Evolutionary conservation across 2,797 vertebrate genomes (phyloP), one percentile per base, ranked within the genome.

Genomic region (Gila robusta): DNA sequence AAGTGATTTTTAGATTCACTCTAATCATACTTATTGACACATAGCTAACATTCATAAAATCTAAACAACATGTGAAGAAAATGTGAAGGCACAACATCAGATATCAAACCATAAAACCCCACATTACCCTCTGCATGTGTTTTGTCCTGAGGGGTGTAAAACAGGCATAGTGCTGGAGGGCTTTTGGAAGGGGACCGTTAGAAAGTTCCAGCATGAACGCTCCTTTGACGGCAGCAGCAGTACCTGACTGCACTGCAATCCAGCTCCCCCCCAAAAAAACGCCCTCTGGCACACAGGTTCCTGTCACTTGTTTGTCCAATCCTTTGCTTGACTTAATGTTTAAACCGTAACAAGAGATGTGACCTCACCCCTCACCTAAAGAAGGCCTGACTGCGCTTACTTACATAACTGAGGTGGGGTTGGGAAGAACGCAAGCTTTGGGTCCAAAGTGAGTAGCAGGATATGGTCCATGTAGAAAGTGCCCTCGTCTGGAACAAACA

Each of bases 371-470:
- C 21, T 54, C 37, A 78, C 32, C 56, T 66, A 35, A 41, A 8
- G n/a, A 3, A 9, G 37, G 44, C 52, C 71, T 88, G 19, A n/a
- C 44, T 23, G 21, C 11, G 19, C 44, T 49, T 73, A 91, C 95
- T 95, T 94, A 96, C 96, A 96, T 96, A 92, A 96, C 93, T 90
- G 95, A 96, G 84, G 96, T 96, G 37, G 96, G 96, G 88, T 96
- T 96, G 84, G 96, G 96, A 89, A 96, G 94, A 93, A 96, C 94
- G 88, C 96, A 96, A 90, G 96, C 96, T 94, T 96, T 96, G 91
- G 96, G 96, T 94, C 96, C 96, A 37, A 96, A 96, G 91, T 96
- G 96, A 90, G 95, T 96, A 86, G 94, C 96, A 86, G 96, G 96
- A 89, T 95, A 96, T 0, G 96, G 96, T 93, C 96, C 96, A 94